phyloP scores from a whole-genome alignment of 35 echinoderm and acorn worm genomes.

The Lytechinus pictus region DNA sequence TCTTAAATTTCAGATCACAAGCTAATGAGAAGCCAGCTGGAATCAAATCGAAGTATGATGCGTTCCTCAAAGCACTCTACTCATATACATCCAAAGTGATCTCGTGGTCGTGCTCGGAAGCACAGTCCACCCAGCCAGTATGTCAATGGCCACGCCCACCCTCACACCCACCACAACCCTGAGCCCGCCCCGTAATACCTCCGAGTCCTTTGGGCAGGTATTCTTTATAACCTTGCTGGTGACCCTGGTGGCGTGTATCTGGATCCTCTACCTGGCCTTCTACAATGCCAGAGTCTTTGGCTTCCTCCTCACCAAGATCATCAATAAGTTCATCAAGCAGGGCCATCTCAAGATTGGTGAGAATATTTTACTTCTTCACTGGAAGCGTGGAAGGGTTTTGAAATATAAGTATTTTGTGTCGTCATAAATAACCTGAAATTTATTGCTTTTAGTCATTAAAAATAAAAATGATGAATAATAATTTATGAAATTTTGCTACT shows the following conservation, averaged over 20 bases:
- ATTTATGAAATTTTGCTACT: no score
- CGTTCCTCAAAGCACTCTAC: not conserved
- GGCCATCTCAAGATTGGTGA: constrained; percentile 89
- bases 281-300: constrained; percentile 88
- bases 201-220: not conserved
- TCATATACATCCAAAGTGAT: not conserved
- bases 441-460: no score
- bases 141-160: not conserved
- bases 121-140: not conserved
- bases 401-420: no score
- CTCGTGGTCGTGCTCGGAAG: not conserved
- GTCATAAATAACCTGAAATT: no score
- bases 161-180: not conserved
- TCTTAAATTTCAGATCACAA: not conserved
- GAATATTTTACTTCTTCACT: not conserved
- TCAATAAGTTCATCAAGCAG: constrained; percentile 76
- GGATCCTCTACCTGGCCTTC: constrained; percentile 87
- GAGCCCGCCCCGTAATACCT: not conserved
- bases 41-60: not conserved
- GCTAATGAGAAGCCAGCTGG: not conserved
- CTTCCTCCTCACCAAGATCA: constrained; percentile 74
- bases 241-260: constrained; percentile 62
- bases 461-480: no score
- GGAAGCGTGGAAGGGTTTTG: no score
- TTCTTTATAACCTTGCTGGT: constrained; percentile 10